A percentile compares a stretch with the other conserved stretches of the same genome.
These are phyloP conservation scores for Mormyrus iriodes DNA, from an alignment of 2,113 vertebrate genomes.

Conservation along the genomic window DNA sequence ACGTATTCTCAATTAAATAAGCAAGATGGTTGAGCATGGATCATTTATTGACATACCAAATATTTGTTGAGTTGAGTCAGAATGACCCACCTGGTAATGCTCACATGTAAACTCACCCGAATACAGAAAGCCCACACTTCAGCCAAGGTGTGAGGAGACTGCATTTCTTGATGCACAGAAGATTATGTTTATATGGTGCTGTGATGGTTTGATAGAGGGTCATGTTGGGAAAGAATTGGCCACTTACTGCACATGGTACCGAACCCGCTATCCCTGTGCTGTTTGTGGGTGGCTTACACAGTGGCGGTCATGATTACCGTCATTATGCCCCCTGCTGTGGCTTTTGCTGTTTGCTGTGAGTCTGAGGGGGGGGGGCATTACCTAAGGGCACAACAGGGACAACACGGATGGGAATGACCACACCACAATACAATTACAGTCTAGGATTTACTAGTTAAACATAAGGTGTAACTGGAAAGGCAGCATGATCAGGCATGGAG, in stretches of 20 bases:
- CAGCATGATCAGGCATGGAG: not conserved
- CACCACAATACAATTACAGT: not conserved
- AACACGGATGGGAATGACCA: not conserved
- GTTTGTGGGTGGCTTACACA: not conserved
- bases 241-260: not conserved
- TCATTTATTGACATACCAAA: not conserved
- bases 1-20: not conserved
- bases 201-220: not conserved
- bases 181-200: not conserved
- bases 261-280: not conserved
- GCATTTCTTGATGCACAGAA: not conserved
- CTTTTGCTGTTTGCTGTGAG: not conserved
- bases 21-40: not conserved
- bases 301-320: not conserved
- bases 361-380: not conserved
- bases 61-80: not conserved
- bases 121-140: not conserved
- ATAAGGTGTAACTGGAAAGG: too few relatives aligned
- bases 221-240: not conserved
- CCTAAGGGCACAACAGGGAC: not conserved
- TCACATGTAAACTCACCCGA: not conserved
- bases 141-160: not conserved
- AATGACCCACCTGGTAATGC: not conserved
- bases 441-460: not conserved
- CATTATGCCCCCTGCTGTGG: not conserved